phyloP scores from a whole-genome alignment of 2,797 vertebrate genomes.

The Adelosebastes latens region DNA sequence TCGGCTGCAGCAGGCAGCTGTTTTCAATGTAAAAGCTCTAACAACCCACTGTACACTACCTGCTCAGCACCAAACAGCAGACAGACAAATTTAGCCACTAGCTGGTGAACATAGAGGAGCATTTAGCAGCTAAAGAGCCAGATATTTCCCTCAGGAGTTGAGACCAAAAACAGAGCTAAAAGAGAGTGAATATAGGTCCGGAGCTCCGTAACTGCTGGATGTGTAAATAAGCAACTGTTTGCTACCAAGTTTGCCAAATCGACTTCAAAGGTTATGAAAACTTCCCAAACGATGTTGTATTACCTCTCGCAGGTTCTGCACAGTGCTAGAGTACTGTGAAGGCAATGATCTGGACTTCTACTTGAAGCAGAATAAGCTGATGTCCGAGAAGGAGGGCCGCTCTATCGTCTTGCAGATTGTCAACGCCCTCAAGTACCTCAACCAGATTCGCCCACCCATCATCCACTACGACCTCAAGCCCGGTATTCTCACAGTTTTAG shows the following conservation, averaged over 20 bases:
- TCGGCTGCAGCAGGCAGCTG: too few species aligned
- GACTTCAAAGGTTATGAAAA: not conserved
- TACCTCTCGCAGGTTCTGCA: constrained; percentile 89
- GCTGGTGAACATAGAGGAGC: not conserved
- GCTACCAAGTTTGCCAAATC: not conserved
- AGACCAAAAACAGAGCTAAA: not conserved
- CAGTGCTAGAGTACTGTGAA: constrained; percentile 96
- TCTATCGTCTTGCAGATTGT: constrained; percentile 98
- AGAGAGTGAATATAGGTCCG: not conserved
- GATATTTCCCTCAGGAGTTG: not conserved
- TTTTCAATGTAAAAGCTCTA: not conserved
- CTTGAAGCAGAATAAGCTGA: constrained; percentile 97
- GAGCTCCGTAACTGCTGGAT: not conserved
- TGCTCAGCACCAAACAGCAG: not conserved
- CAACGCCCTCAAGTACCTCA: constrained; percentile 97
- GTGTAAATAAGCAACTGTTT: not conserved
- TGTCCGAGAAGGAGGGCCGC: constrained; percentile 95
- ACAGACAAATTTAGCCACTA: not conserved
- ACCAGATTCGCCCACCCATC: constrained; percentile 96
- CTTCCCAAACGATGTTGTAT: not conserved
- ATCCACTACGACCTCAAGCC: constrained; percentile 99
- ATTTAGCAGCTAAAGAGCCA: not conserved
- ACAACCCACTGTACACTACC: not conserved
- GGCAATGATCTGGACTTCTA: constrained; percentile 98
- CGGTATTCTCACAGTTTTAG: constrained; percentile 73